Conservation (phyloP, 2,888 invertebrate genomes). For the Caenorhabditis sp. region DNA sequence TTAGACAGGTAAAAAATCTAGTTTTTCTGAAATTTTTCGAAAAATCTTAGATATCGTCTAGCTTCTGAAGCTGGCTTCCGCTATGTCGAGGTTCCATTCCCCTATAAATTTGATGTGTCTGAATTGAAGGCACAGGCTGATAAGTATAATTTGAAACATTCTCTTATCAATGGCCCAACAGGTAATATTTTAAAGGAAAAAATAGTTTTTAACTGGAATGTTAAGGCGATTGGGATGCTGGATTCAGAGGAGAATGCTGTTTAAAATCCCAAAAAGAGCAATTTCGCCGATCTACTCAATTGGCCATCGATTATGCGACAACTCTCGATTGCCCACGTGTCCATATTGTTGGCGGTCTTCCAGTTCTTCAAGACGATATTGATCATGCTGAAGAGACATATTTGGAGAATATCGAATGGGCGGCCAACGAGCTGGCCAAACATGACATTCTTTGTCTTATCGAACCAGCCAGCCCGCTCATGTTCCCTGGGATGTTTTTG, state of each 20-base stretch:
- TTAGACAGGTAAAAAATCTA: conserved; percentile 39
- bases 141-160: conserved; percentile 80
- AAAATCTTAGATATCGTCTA: conserved; percentile 77
- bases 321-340: conserved; percentile 74
- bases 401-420: conserved; percentile 81
- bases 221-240: conserved; percentile 30
- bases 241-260: conserved; percentile 57
- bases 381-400: conserved; percentile 76
- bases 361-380: conserved; percentile 71
- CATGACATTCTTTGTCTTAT: conserved; percentile 73
- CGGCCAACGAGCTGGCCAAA: conserved; percentile 78
- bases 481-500: conserved; percentile 86
- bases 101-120: conserved; percentile 79
- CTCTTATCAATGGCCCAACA: conserved; percentile 82
- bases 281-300: conserved; percentile 48
- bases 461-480: conserved; percentile 87
- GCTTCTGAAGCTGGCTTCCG: conserved; percentile 86
- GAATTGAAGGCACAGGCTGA: conserved; percentile 80
- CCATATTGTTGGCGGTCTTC: conserved; percentile 85
- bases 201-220: no score
- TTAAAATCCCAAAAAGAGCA: conserved; percentile 32
- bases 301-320: conserved; percentile 60
- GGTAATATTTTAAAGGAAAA: conserved; percentile 71
- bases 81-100: conserved; percentile 87
- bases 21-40: neutral